These are phyloP conservation scores for Euthynnus affinis DNA, from an alignment of 2,797 vertebrate genomes.

Conservation along the genomic window DNA sequence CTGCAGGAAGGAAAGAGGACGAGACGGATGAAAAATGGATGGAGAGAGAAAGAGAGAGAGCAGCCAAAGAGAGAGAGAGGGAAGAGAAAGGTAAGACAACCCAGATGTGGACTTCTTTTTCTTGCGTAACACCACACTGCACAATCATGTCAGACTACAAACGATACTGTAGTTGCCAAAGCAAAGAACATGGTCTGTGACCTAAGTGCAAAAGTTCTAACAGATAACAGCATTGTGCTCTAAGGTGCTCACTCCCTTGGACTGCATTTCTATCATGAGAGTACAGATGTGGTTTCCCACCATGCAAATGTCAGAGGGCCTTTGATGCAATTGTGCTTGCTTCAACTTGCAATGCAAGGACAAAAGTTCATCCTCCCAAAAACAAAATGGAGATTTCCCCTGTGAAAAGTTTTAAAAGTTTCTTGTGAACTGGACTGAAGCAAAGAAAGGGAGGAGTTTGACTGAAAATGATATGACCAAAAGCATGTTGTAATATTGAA, in stretches of 20 bases:
- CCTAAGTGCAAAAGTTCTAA: slow-evolving; percentile 46
- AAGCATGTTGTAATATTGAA: slow-evolving; percentile 16
- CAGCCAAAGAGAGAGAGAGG: slow-evolving; percentile 77
- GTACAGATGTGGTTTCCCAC: slow-evolving; percentile 57
- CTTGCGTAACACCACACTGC: slow-evolving; percentile 39
- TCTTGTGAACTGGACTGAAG: slow-evolving; percentile 24
- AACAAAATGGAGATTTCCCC: slow-evolving; percentile 34
- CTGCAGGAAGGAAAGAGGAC: slow-evolving; percentile 73
- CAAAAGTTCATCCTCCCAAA: slow-evolving; percentile 37
- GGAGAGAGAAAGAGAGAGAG: slow-evolving; percentile 78
- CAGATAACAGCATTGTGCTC: slow-evolving; percentile 45
- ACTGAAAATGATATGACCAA: neutral
- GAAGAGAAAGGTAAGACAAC: slow-evolving; percentile 82
- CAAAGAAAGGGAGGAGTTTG: slow-evolving; percentile 32
- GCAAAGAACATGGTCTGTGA: slow-evolving; percentile 52
- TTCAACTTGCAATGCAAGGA: slow-evolving; percentile 28
- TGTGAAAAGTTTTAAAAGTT: slow-evolving; percentile 7
- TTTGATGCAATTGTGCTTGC: slow-evolving; percentile 12
- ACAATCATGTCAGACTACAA: slow-evolving; percentile 32
- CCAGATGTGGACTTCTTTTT: slow-evolving; percentile 53
- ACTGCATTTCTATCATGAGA: slow-evolving; percentile 34
- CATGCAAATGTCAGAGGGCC: neutral
- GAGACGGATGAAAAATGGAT: slow-evolving; percentile 80
- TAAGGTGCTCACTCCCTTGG: slow-evolving; percentile 5
- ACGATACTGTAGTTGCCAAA: slow-evolving; percentile 28